Evolutionary conservation across 2,797 vertebrate genomes (phyloP), one percentile per base, ranked within the genome.

Genomic region (Nannoperca obscura): DNA sequence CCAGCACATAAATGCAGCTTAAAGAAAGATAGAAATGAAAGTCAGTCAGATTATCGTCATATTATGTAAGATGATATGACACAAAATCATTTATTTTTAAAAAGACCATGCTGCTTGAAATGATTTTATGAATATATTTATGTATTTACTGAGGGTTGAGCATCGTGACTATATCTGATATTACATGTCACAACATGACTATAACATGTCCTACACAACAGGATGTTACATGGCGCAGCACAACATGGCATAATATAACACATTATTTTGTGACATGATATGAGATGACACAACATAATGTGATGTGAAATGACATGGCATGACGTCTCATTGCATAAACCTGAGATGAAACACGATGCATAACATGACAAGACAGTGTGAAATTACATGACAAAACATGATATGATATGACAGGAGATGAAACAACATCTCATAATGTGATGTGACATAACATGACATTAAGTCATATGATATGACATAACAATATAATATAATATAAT

Each of bases 21-120:
- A 30, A 62, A 15, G 36, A 47, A 17, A 34, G 15, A 24, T 19
- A 38, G 42, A 46, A 46, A 12, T 46, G 13, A 53, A 63, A 73
- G 14, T 9, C 1, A 13, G 4, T 9, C 3, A 24, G 2, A 9
- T 4, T 7, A 1, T 3, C 0, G 36, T 24, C 7, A 47, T 20
- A 47, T 47, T 17, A 47, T 8, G 15, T 47, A 38, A 47, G 7
- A 47, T 47, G 44, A 47, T 8, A 3, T 47, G 7, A 44, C 7
- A 27, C n/a, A 62, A 17, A 9, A 27, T 27, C 1, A 19, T 49
- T n/a, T 47, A 14, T 34, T 47, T 15, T 7, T 13, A 30, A 47
- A 34, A 42, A 47, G 5, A 14, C 13, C 12, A 65, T 24, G 11
- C 8, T 24, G 22, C n/a, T 40, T 34, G 5, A 49, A 52, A 38